A percentile compares a stretch with the other conserved stretches of the same genome.
These are phyloP conservation scores for Brevimyrus niger DNA, from an alignment of 2,113 vertebrate genomes.

Conservation along the genomic window DNA sequence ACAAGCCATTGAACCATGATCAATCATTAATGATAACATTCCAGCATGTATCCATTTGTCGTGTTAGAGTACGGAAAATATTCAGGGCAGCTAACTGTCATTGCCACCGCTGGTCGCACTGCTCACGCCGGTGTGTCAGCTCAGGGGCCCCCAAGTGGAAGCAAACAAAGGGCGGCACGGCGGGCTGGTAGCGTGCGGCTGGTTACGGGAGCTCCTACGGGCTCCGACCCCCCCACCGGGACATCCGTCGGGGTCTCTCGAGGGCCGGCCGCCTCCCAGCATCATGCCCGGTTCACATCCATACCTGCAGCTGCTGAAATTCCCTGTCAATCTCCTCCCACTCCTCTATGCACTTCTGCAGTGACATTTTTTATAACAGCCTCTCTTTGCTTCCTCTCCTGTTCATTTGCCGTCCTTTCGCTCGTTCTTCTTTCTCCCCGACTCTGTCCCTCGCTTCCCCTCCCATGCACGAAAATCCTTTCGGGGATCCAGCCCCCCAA, in stretches of 20 bases:
- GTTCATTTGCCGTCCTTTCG: background rate
- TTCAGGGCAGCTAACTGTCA: background rate
- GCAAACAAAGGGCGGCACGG: background rate
- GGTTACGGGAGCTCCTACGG: background rate
- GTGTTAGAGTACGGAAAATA: background rate
- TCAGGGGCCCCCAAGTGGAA: background rate
- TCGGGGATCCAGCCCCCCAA: background rate
- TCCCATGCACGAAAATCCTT: background rate
- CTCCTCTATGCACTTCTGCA: slow-evolving; percentile 64
- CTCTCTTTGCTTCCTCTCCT: background rate
- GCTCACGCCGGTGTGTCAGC: background rate
- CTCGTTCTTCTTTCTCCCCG: background rate
- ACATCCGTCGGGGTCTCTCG: background rate
- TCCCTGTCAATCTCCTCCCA: slow-evolving; percentile 80
- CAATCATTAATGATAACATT: background rate
- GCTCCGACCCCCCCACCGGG: background rate
- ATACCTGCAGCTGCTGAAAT: slow-evolving; percentile 84
- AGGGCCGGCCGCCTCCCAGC: background rate
- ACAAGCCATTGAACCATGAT: background rate
- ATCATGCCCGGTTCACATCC: background rate
- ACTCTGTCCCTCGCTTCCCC: background rate
- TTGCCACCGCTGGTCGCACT: background rate
- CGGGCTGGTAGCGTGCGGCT: background rate
- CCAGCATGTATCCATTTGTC: background rate
- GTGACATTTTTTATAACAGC: slow-evolving; percentile 50